Conservation (phyloP, 2,888 invertebrate genomes). For the Lasioglossum villosulum region DNA sequence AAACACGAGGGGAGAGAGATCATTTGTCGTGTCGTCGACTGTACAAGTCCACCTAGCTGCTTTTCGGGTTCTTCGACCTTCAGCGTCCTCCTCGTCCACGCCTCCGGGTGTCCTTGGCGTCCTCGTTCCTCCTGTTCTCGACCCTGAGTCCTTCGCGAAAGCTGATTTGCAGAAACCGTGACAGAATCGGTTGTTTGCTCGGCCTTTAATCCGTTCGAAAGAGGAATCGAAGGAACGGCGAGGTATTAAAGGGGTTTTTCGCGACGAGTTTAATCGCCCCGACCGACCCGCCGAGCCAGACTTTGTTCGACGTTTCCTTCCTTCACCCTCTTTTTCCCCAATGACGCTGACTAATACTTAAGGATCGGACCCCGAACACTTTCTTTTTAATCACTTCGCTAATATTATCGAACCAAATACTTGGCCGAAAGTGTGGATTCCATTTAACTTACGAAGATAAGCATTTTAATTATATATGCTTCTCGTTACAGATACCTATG, state of each 20-base stretch:
- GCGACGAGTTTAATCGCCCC: constrained; percentile 58
- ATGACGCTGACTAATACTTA: not conserved
- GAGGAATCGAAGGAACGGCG: constrained; percentile 47
- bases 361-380: not conserved
- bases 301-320: not conserved
- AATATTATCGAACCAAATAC: not conserved
- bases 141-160: constrained; percentile 39
- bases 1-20: constrained; percentile 24
- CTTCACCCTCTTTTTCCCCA: not conserved
- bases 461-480: not conserved
- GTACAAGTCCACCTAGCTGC: constrained; percentile 28
- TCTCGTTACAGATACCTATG: not conserved
- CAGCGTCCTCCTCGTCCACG: constrained; percentile 25
- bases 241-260: constrained; percentile 42
- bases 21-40: constrained; percentile 54
- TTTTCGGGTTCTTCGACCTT: constrained; percentile 13
- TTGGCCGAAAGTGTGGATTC: not conserved
- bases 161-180: constrained; percentile 62
- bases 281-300: not conserved
- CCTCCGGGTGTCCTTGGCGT: constrained; percentile 13
- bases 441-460: not conserved
- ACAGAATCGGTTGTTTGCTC: constrained; percentile 59
- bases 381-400: not conserved
- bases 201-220: constrained; percentile 59
- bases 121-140: not conserved